phyloP scores from a whole-genome alignment of 2,113 vertebrate species.

The Hymenochirus boettgeri region DNA sequence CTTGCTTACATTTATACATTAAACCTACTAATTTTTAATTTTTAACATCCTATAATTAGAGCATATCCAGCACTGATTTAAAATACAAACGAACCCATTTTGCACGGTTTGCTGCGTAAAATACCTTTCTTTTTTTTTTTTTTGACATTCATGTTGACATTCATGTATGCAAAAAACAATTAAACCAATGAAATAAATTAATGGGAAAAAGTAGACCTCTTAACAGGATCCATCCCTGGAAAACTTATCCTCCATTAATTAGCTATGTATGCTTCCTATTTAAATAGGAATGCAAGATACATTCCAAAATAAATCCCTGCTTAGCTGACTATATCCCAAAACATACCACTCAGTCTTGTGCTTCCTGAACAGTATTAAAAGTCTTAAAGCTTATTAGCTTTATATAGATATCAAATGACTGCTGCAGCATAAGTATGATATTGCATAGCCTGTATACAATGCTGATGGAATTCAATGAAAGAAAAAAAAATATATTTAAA shows the following conservation, averaged over 20 bases:
- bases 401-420: background rate
- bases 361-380: constrained; percentile 7
- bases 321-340: constrained; percentile 22
- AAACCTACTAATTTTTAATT: constrained; percentile 26
- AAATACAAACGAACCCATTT: too few species aligned
- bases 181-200: too few species aligned
- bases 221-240: too few species aligned
- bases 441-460: constrained; percentile 7
- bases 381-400: background rate
- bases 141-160: too few species aligned
- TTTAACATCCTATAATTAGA: background rate
- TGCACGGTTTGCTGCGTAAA: background rate
- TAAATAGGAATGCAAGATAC: background rate
- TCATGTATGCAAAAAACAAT: too few species aligned
- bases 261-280: too few species aligned
- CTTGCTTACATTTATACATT: constrained; percentile 49
- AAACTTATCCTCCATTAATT: too few species aligned
- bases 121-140: constrained; percentile 1
- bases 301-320: constrained; percentile 20
- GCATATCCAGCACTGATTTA: background rate
- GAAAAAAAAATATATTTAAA: background rate
- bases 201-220: too few species aligned
- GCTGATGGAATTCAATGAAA: background rate
- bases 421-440: background rate
- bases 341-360: background rate